Conservation (phyloP, 2,797 vertebrate species). For the Pipistrellus nathusii region DNA sequence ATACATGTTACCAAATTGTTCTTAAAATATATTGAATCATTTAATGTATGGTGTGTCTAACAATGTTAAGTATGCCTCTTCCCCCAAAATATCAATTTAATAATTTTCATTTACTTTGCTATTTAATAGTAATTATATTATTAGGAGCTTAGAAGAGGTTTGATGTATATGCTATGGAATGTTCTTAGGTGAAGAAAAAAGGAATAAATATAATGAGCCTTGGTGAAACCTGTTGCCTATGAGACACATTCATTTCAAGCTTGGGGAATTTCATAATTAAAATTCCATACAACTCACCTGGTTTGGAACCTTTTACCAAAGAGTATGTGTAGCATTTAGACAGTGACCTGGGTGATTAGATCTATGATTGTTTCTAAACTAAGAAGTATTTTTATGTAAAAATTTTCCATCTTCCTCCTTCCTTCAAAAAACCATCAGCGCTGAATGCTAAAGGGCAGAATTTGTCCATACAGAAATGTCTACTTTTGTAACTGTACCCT, state of each 20-base stretch:
- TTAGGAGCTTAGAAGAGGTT: background rate
- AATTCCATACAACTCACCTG: background rate
- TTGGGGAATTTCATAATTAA: background rate
- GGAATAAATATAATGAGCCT: background rate
- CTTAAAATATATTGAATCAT: background rate
- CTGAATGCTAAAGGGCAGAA: background rate
- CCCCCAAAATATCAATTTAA: background rate
- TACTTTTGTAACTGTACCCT: background rate
- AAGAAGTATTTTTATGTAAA: background rate
- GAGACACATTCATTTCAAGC: too few relatives aligned
- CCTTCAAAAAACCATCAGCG: background rate
- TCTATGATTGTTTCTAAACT: background rate
- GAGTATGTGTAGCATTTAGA: background rate
- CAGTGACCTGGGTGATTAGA: background rate
- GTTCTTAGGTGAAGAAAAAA: background rate
- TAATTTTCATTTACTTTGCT: background rate
- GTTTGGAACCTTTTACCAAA: background rate
- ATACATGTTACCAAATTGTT: background rate
- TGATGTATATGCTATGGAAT: background rate
- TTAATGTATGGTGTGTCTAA: background rate
- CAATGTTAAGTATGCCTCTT: background rate
- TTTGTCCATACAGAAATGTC: background rate
- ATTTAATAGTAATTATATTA: background rate
- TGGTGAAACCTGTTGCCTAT: background rate
- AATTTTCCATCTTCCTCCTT: background rate